These are phyloP conservation scores for Platycnemis pennipes DNA, from an alignment of 2,888 invertebrate genomes.

Conservation along the genomic window DNA sequence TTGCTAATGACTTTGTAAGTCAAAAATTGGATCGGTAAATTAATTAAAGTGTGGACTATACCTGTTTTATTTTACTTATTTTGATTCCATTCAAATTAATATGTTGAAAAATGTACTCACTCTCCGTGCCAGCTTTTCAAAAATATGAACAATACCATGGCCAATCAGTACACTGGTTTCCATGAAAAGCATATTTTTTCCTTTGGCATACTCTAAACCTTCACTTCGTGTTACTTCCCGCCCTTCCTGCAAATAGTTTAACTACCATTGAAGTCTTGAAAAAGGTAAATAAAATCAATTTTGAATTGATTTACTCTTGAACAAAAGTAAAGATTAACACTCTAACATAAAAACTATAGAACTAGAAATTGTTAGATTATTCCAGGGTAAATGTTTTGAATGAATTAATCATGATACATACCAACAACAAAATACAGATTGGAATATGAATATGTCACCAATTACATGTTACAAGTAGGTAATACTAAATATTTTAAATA, in stretches of 20 bases:
- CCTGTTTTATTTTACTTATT: neutral
- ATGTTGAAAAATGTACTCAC: neutral
- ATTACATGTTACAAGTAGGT: too few relatives aligned
- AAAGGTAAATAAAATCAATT: neutral
- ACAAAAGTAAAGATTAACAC: too few relatives aligned
- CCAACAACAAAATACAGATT: too few relatives aligned
- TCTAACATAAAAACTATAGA: too few relatives aligned
- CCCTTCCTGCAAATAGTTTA: neutral
- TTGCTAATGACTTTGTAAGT: too few relatives aligned
- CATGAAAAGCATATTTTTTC: neutral
- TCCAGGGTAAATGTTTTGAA: too few relatives aligned
- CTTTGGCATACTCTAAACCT: neutral
- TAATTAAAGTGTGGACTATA: too few relatives aligned
- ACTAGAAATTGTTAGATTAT: too few relatives aligned
- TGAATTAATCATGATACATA: too few relatives aligned
- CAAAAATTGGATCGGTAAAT: too few relatives aligned
- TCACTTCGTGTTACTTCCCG: neutral
- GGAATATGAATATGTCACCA: too few relatives aligned
- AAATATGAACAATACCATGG: neutral
- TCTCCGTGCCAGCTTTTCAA: neutral
- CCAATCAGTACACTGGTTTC: constrained; percentile 3
- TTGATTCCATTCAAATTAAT: neutral
- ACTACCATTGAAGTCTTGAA: neutral
- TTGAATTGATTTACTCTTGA: neutral
- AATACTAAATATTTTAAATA: too few relatives aligned